Conservation (phyloP, 1,140 invertebrate genomes). For the Papilio aristodemus region DNA sequence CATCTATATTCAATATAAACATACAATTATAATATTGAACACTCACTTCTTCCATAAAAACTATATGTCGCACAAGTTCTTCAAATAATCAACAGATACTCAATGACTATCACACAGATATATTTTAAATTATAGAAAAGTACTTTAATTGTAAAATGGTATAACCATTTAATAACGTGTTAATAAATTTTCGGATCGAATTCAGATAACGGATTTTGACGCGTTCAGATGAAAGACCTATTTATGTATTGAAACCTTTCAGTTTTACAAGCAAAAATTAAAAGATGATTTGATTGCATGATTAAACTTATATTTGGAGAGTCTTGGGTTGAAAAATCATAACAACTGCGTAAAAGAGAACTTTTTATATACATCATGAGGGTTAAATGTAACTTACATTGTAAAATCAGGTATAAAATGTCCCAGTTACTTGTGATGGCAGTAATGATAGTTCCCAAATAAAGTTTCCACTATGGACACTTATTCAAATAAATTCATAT, state of each 20-base stretch:
- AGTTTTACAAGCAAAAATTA: constrained; percentile 9
- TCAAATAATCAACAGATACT: too few species aligned
- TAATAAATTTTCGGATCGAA: too few species aligned
- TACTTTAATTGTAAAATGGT: too few species aligned
- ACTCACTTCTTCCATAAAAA: too few species aligned
- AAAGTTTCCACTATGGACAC: not conserved
- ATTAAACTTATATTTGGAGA: constrained; percentile 38
- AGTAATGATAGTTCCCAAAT: constrained; percentile 11
- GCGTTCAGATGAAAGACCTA: constrained; percentile 31
- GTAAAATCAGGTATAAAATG: constrained; percentile 31
- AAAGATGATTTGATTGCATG: constrained; percentile 20
- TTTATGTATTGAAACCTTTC: constrained; percentile 31
- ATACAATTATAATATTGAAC: too few species aligned
- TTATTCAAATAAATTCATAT: constrained; percentile 29
- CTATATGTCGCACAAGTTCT: too few species aligned
- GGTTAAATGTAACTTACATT: constrained; percentile 33
- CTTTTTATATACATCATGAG: constrained; percentile 43
- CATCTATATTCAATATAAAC: not conserved
- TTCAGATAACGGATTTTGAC: not conserved
- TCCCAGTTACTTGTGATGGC: constrained; percentile 30
- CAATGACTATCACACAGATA: too few species aligned
- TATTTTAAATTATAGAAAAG: too few species aligned
- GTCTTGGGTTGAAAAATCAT: constrained; percentile 31
- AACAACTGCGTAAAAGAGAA: constrained; percentile 32
- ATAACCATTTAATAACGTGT: too few species aligned